A percentile compares a stretch with the other conserved stretches of the same genome.
Conservation (phyloP, 1,140 invertebrate species). For the Heterodera schachtii region DNA sequence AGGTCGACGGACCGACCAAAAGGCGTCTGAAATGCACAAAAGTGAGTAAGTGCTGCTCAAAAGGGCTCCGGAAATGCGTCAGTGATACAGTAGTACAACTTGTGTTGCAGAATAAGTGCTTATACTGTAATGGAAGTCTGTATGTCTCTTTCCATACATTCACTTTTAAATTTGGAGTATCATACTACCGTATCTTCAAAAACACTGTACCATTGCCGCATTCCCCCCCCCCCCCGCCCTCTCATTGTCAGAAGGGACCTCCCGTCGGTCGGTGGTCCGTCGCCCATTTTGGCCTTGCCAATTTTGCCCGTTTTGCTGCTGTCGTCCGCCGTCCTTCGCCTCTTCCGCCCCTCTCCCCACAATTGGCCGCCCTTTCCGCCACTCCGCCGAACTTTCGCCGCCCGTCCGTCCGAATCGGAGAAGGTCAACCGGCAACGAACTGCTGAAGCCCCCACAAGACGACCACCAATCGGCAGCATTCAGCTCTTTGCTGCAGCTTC, state of each 20-base stretch:
- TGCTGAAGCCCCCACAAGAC: conserved; percentile 60
- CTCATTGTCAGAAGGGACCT: background rate
- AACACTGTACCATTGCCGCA: too few species aligned
- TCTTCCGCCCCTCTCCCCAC: conserved; percentile 19
- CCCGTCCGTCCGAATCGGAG: conserved; percentile 35
- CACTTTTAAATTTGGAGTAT: background rate
- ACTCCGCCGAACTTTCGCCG: background rate
- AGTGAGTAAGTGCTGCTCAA: too few species aligned
- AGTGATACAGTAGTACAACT: too few species aligned
- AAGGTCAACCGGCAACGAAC: conserved; percentile 60
- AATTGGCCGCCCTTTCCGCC: conserved; percentile 14
- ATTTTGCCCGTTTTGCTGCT: background rate
- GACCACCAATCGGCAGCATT: conserved; percentile 61
- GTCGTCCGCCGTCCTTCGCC: background rate
- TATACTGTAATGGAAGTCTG: too few species aligned
- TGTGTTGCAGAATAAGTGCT: too few species aligned
- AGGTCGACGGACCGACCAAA: background rate
- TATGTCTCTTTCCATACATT: too few species aligned
- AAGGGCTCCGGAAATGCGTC: too few species aligned
- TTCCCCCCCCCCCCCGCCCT: too few species aligned
- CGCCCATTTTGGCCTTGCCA: background rate
- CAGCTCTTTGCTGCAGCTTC: conserved; percentile 35
- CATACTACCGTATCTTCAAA: too few species aligned
- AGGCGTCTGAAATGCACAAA: background rate
- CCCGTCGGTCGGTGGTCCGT: background rate